Evolutionary conservation across 2,797 vertebrate genomes (phyloP).

Genomic region (Glyptemys insculpta): DNA sequence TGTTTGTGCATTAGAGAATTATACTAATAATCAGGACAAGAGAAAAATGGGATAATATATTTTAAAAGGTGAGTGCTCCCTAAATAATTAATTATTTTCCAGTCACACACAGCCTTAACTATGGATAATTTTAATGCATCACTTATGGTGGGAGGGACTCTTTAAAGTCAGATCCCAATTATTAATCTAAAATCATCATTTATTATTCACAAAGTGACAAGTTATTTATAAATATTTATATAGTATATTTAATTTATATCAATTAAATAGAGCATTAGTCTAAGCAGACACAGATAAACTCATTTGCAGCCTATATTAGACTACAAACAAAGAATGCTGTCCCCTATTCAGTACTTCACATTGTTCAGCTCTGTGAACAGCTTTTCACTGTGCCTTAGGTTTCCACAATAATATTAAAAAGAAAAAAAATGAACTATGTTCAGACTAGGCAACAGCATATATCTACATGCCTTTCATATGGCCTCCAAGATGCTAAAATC

Average conservation of each 20-base stretch:
- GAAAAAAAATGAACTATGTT: background rate
- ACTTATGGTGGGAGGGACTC: background rate
- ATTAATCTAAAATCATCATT: background rate
- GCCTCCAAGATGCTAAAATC: background rate
- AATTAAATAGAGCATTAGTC: background rate
- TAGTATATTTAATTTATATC: background rate
- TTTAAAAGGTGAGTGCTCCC: background rate
- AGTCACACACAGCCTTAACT: background rate
- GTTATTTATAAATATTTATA: background rate
- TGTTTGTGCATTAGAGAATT: background rate
- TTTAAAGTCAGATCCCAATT: background rate
- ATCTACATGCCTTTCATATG: background rate
- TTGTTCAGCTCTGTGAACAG: background rate
- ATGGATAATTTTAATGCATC: background rate
- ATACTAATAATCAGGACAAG: background rate
- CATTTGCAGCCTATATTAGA: background rate
- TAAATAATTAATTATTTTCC: background rate
- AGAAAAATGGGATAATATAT: background rate
- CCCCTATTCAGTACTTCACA: background rate
- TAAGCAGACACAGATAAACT: background rate
- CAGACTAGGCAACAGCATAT: background rate
- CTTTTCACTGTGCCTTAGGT: background rate
- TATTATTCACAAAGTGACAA: background rate
- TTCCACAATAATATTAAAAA: background rate
- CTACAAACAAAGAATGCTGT: background rate